Evolutionary conservation across 2,797 vertebrate species (phyloP), one percentile per base, ranked within the genome.

Genomic region (Ptychadena robeensis): DNA sequence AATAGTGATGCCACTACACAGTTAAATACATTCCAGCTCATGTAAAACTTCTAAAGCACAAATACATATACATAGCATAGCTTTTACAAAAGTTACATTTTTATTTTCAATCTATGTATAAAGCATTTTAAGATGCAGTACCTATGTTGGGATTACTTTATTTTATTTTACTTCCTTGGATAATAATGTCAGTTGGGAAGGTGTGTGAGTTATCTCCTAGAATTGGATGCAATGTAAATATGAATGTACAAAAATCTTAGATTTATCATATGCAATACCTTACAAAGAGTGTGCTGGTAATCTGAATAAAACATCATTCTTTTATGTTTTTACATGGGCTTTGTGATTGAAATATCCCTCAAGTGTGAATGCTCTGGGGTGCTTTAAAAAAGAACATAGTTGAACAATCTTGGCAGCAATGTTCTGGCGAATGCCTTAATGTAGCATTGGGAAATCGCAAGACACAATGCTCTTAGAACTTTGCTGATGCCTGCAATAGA

Each of bases 401-500:
- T 28, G 27, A 61, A 9, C 59, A 61, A 27, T 61, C 59, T 28
- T 61, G 59, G 59, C n/a, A 61, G 59, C n/a, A 28, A 61, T 25
- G 59, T 28, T 8, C 18, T 69, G 67, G 22, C 6, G 22, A 38
- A 38, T 12, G 6, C 38, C 35, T 69, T 69, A 35, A 69, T 69
- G 10, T 37, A 69, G 25, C 15, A 22, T 14, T 25, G 35, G 67
- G n/a, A 35, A 69, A 35, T 25, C 32, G 38, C 35, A 69, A 38
- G 15, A 32, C 14, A 25, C 28, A 3, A 59, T 32, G 57, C 10
- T 37, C 15, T 66, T 31, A 66, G 74, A 27, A 12, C 12, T 77
- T 28, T 77, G 74, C 74, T 77, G 74, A 77, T 66, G 35, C 27
- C 10, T 66, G 63, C 61, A 44, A 66, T 15, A 27, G 32, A 28